These are phyloP conservation scores for Ichneumoninae sp. DNA, from an alignment of 2,888 invertebrate genomes.

Conservation along the genomic window DNA sequence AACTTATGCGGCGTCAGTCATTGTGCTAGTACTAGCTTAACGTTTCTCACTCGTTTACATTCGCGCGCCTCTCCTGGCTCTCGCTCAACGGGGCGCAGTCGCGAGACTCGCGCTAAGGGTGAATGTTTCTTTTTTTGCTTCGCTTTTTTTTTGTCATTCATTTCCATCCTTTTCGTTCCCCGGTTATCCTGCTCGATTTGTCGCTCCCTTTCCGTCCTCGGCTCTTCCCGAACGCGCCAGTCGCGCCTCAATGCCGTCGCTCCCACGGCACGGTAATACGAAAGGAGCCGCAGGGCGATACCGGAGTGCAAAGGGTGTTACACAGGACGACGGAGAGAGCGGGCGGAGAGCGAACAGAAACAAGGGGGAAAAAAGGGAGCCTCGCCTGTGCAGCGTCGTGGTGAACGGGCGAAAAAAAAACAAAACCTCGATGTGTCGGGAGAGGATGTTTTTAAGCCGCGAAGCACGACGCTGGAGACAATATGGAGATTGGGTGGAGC, in stretches of 20 bases:
- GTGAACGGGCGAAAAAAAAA: neutral
- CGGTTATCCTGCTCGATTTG: conserved; percentile 4
- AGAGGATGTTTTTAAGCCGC: neutral
- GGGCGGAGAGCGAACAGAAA: conserved; percentile 25
- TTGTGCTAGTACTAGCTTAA: too few species aligned
- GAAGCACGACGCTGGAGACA: neutral
- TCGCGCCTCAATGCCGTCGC: conserved; percentile 32
- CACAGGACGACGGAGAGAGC: conserved; percentile 59
- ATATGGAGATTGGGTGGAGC: neutral
- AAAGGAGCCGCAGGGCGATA: conserved; percentile 24
- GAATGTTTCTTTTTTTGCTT: conserved; percentile 32
- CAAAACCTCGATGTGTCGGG: neutral
- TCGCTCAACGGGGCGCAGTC: conserved; percentile 11
- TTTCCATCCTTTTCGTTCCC: conserved; percentile 1
- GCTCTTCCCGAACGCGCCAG: conserved; percentile 18
- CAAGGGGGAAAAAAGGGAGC: conserved; percentile 24
- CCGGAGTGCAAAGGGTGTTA: conserved; percentile 18
- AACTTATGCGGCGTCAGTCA: too few species aligned
- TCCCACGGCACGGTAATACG: conserved; percentile 25
- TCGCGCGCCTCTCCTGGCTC: conserved; percentile 12
- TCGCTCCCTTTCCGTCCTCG: neutral
- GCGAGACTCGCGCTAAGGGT: conserved; percentile 36
- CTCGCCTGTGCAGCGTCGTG: conserved; percentile 15
- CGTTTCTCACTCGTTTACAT: conserved; percentile 30
- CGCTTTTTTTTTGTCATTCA: conserved; percentile 12